Evolutionary conservation across 92 coral and sea anemone genomes (phyloP), one percentile per base, ranked within the genome.

Genomic region (Parazoanthus atlanticus): DNA sequence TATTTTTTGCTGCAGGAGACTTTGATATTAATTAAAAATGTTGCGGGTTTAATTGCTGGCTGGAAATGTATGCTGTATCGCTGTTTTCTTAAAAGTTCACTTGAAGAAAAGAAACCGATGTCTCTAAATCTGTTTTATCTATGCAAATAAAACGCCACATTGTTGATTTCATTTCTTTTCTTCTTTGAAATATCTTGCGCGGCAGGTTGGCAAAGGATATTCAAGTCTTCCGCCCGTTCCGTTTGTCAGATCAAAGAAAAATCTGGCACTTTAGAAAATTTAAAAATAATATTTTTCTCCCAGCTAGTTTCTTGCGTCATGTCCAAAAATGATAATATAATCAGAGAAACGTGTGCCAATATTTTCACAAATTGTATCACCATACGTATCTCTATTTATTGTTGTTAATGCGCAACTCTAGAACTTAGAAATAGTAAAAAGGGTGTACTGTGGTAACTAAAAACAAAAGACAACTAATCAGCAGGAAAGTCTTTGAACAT

Each of bases 111-210:
- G 88, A 76, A 83, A 74, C 26, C 61, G 74, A 75, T 76, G 65
- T 41, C 90, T 64, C 56, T 56, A 58, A 84, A 80, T 40, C 88
- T 90, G 70, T 33, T 94, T 94, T 94, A 94, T 94, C 96, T 94
- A 94, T 92, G 96, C 93, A 88, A 94, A 94, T 90, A 82, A 78
- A 79, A 87, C 79, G 85, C 40, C 25, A 80, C 47, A 75, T 86
- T 67, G 86, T 83, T 83, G 76, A 38, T 80, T 80, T 70, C 70
- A 76, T 73, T 89, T 85, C 81, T 29, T 85, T 79, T 64, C 56
- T 52, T 29, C 30, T 26, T 82, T 43, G 65, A 33, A 29, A 38
- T 61, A 54, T 43, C 75, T 47, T 30, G 64, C 88, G 84, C 90
- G 85, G 82, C 65, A 79, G 46, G 78, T 65, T 65, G 76, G 76